Evolutionary conservation across 1,140 invertebrate species (phyloP).

Genomic region (Hestina assimilis): DNA sequence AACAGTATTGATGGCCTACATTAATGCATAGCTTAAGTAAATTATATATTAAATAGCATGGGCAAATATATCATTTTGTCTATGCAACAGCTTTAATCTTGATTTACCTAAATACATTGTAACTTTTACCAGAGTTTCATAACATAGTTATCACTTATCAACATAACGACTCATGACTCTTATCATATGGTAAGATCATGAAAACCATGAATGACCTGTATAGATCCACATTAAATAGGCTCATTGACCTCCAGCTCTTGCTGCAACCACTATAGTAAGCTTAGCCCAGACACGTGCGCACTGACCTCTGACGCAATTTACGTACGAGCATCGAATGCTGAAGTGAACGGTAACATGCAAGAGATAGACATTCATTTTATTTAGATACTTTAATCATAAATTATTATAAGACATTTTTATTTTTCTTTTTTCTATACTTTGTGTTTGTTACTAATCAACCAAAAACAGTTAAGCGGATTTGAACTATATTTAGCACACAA

Average conservation of each 20-base stretch:
- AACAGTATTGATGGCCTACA: no score
- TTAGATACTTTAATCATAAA: background rate
- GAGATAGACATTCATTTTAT: background rate
- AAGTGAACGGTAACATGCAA: conserved; percentile 33
- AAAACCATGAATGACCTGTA: conserved; percentile 23
- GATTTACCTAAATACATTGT: background rate
- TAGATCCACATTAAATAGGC: conserved; percentile 32
- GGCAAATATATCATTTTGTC: no score
- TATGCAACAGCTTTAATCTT: background rate
- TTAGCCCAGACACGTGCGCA: conserved; percentile 53
- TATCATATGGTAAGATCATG: conserved; percentile 12
- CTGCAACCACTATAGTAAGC: conserved; percentile 40
- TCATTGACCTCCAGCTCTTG: conserved; percentile 58
- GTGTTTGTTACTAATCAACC: no score
- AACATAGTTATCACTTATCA: background rate
- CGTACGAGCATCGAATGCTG: conserved; percentile 47
- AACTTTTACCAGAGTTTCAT: background rate
- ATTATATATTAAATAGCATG: no score
- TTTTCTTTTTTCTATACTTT: no score
- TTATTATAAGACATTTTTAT: no score
- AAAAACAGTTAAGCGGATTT: no score
- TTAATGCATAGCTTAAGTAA: no score
- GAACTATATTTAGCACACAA: no score
- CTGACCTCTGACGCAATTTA: conserved; percentile 69
- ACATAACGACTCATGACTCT: background rate